Evolutionary conservation across 2,113 vertebrate species (phyloP), one percentile per base, ranked within the genome.

Genomic region (Oncorhynchus keta): DNA sequence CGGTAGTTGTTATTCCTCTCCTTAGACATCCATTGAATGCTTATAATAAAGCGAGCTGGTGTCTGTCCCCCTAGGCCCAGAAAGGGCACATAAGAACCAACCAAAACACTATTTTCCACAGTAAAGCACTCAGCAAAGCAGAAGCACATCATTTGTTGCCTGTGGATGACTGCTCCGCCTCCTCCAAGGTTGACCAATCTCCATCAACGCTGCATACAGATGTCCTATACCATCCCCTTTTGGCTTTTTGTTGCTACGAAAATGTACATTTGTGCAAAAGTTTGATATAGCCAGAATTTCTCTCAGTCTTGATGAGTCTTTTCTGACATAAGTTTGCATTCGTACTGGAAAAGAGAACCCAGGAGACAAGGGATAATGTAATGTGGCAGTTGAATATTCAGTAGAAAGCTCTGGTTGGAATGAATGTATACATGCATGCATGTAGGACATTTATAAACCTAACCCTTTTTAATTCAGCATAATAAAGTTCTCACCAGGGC

Each of bases 261-360:
- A 55, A 39, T n/a, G 66, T 30, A 0, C n/a, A 22, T 1, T 18
- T 26, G 51, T 78, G 73, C 71, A 68, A 68, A 81, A 62, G 59
- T 62, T 66, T 62, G 66, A 35, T 14, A 67, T 18, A 77, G 68
- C 51, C 18, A 2, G 39, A 68, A 20, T 24, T 78, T 66, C 87
- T 81, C 66, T 98, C 92, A 99, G 89, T 98, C 97, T 84, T 95
- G 94, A 2, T 99, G 97, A 82, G 84, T 95, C 89, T 99, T 99
- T 84, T 97, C 96, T 83, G 95, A 93, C 67, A 93, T 90, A 78
- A 97, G 93, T 89, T 95, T 97, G 85, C 95, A 94, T 90, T 99
- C 97, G 80, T 98, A 99, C 97, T 99, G 92, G 64, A 74, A 32
- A 89, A 55, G 49, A n/a, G n/a, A 20, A 35, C 4, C 90, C 88